phyloP scores from a whole-genome alignment of 2,888 invertebrate genomes.

The Leptopilina syphax region DNA sequence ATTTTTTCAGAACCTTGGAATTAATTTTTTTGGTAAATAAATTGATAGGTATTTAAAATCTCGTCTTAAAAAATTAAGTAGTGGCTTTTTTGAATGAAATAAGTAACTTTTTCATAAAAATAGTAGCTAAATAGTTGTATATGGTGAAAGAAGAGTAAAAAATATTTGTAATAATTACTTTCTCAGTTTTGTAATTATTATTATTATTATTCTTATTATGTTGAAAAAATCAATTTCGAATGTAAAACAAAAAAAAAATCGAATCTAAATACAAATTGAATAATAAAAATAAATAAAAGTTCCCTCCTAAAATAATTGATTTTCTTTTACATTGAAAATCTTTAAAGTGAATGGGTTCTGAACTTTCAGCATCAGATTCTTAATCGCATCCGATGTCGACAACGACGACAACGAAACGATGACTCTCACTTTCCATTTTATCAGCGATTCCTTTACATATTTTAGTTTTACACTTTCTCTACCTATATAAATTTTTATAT shows the following conservation, averaged over 20 bases:
- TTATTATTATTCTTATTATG: no score
- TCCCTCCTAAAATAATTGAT: not conserved
- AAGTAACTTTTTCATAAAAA: no score
- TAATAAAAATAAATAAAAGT: not conserved
- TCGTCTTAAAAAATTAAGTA: no score
- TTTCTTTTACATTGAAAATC: not conserved
- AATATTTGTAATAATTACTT: no score
- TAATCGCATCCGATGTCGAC: not conserved
- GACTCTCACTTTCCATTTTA: constrained; percentile 31
- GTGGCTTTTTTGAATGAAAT: no score
- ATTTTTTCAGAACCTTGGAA: no score
- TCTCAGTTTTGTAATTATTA: no score
- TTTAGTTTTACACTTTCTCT: not conserved
- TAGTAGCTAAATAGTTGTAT: no score
- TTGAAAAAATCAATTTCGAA: not conserved
- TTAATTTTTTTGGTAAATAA: no score
- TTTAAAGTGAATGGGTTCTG: not conserved
- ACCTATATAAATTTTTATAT: not conserved
- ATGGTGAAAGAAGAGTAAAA: no score
- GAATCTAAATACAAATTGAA: not conserved
- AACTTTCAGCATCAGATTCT: constrained; percentile 21
- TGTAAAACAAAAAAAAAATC: not conserved
- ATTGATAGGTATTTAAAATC: no score
- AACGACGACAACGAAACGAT: not conserved
- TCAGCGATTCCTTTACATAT: not conserved